A percentile compares a stretch with the other conserved stretches of the same genome.
phyloP scores from a whole-genome alignment of 1,140 invertebrate genomes.

The Caenorhabditis inopinata region DNA sequence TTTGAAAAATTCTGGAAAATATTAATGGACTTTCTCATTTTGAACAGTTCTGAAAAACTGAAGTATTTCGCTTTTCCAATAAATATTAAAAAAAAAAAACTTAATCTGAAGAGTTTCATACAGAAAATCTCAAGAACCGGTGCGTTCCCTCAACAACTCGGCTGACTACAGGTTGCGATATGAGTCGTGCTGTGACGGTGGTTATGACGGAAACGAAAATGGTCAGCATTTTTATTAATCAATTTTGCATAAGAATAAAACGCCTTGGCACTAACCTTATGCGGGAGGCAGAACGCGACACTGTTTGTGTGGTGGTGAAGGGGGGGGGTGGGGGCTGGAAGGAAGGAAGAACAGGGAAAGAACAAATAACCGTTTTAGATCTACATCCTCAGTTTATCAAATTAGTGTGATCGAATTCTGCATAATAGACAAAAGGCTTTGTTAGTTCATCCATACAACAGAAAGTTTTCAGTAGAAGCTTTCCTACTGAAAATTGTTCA shows the following conservation, averaged over 20 bases:
- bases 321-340: too few relatives aligned
- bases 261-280: not conserved
- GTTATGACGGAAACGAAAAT: constrained; percentile 18
- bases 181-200: constrained; percentile 19
- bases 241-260: constrained; percentile 30
- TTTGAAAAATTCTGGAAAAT: too few relatives aligned
- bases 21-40: too few relatives aligned
- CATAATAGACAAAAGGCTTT: constrained; percentile 19
- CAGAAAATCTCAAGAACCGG: not conserved
- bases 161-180: constrained; percentile 1
- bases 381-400: not conserved
- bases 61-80: too few relatives aligned
- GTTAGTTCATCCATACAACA: not conserved
- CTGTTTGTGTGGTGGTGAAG: too few relatives aligned
- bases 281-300: not conserved
- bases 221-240: constrained; percentile 32
- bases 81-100: too few relatives aligned
- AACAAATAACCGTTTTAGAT: constrained; percentile 4
- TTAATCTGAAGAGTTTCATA: too few relatives aligned
- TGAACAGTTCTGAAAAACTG: too few relatives aligned
- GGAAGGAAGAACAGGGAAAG: not conserved
- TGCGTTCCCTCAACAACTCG: not conserved
- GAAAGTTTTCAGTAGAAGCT: not conserved
- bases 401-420: constrained; percentile 5
- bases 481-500: too few relatives aligned